Evolutionary conservation across 2,113 vertebrate species (phyloP).

Genomic region (Hirundichthys speculiger): DNA sequence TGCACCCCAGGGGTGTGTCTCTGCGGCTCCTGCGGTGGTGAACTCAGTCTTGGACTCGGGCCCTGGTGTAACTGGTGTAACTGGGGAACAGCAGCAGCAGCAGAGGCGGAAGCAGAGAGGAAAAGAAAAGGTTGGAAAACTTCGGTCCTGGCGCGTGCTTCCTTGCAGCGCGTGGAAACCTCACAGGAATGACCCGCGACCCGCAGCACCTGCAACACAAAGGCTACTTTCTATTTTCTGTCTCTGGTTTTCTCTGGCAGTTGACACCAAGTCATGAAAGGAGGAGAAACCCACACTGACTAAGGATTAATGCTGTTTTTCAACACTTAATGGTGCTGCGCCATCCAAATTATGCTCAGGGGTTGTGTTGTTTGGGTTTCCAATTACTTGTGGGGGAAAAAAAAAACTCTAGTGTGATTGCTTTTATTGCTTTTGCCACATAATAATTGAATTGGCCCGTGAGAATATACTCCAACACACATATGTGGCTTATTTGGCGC

Average conservation of each 20-base stretch:
- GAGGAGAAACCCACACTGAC: neutral
- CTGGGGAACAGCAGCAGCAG: conserved; percentile 1
- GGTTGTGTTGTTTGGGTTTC: too few species aligned
- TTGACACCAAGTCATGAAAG: neutral
- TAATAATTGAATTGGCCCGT: too few species aligned
- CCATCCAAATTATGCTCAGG: too few species aligned
- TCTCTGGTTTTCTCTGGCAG: neutral
- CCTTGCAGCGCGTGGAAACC: conserved; percentile 21
- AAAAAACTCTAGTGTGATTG: too few species aligned
- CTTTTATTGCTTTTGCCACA: too few species aligned
- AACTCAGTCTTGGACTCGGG: conserved; percentile 26
- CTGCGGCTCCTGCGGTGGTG: conserved; percentile 48
- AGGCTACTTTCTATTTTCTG: conserved; percentile 18
- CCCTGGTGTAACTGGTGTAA: neutral
- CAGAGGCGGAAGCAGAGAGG: neutral
- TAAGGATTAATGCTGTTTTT: too few species aligned
- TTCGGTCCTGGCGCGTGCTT: conserved; percentile 1
- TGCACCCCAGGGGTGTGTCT: conserved; percentile 49
- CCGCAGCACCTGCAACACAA: conserved; percentile 57
- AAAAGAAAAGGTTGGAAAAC: conserved; percentile 12
- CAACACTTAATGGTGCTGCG: too few species aligned
- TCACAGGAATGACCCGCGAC: conserved; percentile 59
- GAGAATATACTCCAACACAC: too few species aligned
- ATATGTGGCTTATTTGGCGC: conserved; percentile 8
- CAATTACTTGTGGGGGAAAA: too few species aligned